These are phyloP conservation scores for Oligia strigilis DNA, from an alignment of 2,888 invertebrate species.

Conservation along the genomic window DNA sequence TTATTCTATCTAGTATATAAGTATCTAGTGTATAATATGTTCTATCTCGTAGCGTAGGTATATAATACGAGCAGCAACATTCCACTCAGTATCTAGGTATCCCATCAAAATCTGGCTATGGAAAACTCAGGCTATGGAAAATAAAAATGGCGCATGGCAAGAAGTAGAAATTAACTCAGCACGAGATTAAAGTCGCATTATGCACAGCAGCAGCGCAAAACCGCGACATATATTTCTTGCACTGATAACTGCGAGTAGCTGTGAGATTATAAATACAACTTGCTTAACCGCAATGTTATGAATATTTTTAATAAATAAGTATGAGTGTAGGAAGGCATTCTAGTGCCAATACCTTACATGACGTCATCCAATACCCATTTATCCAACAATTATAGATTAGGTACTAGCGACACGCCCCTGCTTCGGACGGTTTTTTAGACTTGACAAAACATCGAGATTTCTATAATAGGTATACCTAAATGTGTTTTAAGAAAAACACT, in stretches of 20 bases:
- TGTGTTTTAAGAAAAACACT: background rate
- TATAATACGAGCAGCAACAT: background rate
- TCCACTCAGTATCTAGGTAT: background rate
- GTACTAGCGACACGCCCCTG: background rate
- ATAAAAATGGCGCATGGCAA: background rate
- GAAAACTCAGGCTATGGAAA: background rate
- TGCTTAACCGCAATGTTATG: constrained; percentile 27
- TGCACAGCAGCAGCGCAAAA: constrained; percentile 15
- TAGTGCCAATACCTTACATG: background rate
- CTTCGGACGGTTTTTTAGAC: background rate
- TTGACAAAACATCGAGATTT: background rate
- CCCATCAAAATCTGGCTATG: background rate
- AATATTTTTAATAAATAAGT: background rate
- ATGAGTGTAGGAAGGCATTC: background rate
- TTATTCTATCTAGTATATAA: too few species aligned
- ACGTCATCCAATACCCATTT: background rate
- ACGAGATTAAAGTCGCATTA: constrained; percentile 1
- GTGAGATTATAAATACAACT: constrained; percentile 11
- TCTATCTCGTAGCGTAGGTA: too few species aligned
- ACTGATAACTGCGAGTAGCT: constrained; percentile 28
- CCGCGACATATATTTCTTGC: constrained; percentile 30
- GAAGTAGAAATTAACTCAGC: background rate
- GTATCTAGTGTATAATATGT: too few species aligned
- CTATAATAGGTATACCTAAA: background rate
- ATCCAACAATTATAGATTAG: background rate